Conservation (phyloP, 2,113 vertebrate species). For the Choloepus hoffmanni region DNA sequence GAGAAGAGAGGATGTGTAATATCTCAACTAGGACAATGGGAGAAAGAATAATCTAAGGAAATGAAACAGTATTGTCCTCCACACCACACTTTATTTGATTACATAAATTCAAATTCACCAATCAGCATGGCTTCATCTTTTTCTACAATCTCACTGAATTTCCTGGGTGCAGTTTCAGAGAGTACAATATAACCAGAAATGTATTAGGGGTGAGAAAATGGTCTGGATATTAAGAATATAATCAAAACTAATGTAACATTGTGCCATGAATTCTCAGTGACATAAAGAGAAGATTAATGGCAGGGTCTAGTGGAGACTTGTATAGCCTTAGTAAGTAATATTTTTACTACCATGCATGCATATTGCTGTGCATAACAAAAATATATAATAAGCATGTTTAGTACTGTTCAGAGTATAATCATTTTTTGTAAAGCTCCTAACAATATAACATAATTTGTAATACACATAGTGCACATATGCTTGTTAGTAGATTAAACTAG, state of each 20-base stretch:
- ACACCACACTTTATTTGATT: neutral
- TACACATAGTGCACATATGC: too few species aligned
- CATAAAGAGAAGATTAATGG: neutral
- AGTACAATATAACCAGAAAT: neutral
- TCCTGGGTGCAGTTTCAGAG: neutral
- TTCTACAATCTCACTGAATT: neutral
- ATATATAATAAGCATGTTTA: neutral
- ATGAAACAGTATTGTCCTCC: neutral
- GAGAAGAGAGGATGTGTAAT: neutral
- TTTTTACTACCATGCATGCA: neutral
- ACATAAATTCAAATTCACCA: neutral
- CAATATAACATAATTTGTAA: neutral
- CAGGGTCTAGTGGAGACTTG: neutral
- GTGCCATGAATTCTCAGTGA: neutral
- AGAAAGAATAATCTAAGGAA: neutral
- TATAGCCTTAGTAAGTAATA: neutral
- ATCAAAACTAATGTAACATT: neutral
- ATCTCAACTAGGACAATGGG: neutral
- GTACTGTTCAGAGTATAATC: neutral
- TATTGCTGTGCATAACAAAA: neutral
- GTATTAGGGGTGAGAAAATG: neutral
- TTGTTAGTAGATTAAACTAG: neutral
- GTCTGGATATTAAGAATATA: neutral
- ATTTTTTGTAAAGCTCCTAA: neutral
- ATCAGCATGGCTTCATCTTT: neutral